A percentile compares a stretch with the other conserved stretches of the same genome.
Evolutionary conservation across 2,113 vertebrate genomes (phyloP).

Genomic region (Oenanthe melanoleuca): DNA sequence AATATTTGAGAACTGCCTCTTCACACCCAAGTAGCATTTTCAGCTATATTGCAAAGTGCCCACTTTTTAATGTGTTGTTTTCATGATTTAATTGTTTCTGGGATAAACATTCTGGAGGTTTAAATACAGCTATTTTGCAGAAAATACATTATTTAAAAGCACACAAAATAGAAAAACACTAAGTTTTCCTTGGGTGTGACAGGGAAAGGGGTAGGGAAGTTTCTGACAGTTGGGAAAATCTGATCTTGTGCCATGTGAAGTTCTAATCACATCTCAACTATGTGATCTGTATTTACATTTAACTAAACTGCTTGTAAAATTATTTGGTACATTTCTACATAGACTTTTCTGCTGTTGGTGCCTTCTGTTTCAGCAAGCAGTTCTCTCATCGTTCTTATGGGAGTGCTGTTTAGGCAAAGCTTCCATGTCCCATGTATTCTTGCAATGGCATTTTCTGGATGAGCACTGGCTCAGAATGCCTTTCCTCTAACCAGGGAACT

Average conservation of each 20-base stretch:
- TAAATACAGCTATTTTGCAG: neutral
- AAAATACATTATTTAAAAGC: neutral
- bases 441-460: neutral
- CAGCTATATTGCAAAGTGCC: neutral
- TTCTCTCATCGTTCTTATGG: neutral
- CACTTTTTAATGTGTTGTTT: neutral
- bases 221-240: neutral
- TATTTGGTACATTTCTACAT: neutral
- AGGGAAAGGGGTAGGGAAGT: neutral
- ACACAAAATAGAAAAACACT: neutral
- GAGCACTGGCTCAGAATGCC: neutral
- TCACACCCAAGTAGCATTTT: neutral
- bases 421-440: neutral
- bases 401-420: neutral
- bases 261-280: neutral
- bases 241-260: accelerated
- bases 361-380: neutral
- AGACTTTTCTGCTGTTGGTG: neutral
- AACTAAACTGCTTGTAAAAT: neutral
- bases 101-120: neutral
- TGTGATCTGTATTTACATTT: neutral
- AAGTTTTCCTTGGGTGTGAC: neutral
- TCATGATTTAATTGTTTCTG: neutral
- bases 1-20: neutral
- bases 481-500: neutral